Evolutionary conservation across 2,797 vertebrate genomes (phyloP).

Genomic region (Masticophis lateralis): DNA sequence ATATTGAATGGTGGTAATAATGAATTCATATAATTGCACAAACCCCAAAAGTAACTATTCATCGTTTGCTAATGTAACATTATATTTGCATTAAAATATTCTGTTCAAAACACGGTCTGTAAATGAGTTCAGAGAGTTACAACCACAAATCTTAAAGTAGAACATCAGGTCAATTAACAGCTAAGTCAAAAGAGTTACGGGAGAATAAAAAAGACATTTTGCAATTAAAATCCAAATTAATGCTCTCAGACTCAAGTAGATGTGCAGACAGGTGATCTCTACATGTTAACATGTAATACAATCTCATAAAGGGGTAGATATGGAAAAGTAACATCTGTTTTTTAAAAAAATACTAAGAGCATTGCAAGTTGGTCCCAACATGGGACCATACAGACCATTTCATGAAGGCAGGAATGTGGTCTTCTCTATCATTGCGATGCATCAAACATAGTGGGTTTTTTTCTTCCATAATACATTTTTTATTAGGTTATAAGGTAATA

Average conservation of each 20-base stretch:
- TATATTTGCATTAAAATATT: conserved; percentile 59
- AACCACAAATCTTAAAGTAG: conserved; percentile 52
- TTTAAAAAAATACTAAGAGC: not conserved
- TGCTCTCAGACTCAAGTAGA: not conserved
- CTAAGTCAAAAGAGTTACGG: conserved; percentile 45
- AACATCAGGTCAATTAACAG: conserved; percentile 64
- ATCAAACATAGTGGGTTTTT: not conserved
- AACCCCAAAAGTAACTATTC: conserved; percentile 49
- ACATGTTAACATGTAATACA: not conserved
- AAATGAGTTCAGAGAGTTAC: conserved; percentile 58
- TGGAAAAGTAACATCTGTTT: not conserved
- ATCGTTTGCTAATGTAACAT: conserved; percentile 57
- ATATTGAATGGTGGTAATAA: conserved; percentile 62
- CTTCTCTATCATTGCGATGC: not conserved
- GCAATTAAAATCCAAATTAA: conserved; percentile 58
- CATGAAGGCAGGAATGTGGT: not conserved
- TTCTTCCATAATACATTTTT: too few relatives aligned
- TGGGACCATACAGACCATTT: not conserved
- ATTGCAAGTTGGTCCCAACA: not conserved
- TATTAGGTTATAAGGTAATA: too few relatives aligned
- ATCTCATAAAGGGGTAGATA: not conserved
- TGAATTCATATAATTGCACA: conserved; percentile 63
- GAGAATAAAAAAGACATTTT: conserved; percentile 40
- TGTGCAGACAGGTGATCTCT: not conserved
- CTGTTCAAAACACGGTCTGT: conserved; percentile 41